These are phyloP conservation scores for Apeltes quadracus DNA, from an alignment of 2,113 vertebrate species.

Conservation along the genomic window DNA sequence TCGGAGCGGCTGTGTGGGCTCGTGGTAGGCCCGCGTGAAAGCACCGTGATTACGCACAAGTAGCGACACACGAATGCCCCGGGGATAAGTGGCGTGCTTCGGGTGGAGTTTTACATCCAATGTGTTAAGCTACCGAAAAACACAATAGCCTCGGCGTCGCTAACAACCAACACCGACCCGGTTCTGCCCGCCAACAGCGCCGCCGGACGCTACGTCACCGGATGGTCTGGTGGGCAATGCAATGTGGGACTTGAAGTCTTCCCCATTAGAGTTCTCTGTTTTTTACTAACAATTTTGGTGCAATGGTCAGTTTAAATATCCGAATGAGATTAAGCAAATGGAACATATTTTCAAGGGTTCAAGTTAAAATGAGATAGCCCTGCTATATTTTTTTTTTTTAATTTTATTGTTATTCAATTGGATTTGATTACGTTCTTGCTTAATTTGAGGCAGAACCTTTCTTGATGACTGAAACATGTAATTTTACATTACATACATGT, in stretches of 20 bases:
- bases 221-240: neutral
- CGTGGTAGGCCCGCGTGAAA: constrained; percentile 24
- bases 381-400: neutral
- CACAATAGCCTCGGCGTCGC: constrained; percentile 61
- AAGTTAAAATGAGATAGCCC: neutral
- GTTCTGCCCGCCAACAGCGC: constrained; percentile 80
- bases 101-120: neutral
- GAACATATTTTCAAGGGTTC: neutral
- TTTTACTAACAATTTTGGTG: neutral
- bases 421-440: neutral
- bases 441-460: neutral
- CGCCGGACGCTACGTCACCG: constrained; percentile 54
- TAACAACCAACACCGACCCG: constrained; percentile 49
- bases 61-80: neutral
- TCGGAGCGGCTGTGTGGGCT: constrained; percentile 12
- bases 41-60: neutral
- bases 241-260: constrained; percentile 57
- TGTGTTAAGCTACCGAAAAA: constrained; percentile 13
- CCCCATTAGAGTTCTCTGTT: too few species aligned
- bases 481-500: too few species aligned
- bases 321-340: neutral
- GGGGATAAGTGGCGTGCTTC: neutral
- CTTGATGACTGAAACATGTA: too few species aligned
- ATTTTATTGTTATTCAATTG: neutral
- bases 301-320: neutral